Percentiles rank a stretch among this genome's conserved stretches.
Evolutionary conservation across 2,888 invertebrate genomes (phyloP).

Genomic region (Incurvaria masculella): DNA sequence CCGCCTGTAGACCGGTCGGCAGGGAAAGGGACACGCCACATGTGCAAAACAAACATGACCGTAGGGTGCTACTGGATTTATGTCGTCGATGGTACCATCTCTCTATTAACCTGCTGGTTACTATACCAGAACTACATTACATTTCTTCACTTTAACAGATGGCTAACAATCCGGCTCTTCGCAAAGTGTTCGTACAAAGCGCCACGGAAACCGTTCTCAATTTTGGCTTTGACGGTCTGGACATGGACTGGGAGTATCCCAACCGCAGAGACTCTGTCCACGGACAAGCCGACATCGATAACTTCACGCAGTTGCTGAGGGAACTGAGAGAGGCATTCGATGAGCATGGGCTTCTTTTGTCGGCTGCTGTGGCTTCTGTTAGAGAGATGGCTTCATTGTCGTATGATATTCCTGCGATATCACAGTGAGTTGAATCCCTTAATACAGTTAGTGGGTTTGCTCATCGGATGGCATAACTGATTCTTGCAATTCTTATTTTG

Average conservation of each 20-base stretch:
- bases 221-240: slow-evolving; percentile 67
- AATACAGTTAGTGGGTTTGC: too few species aligned
- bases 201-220: slow-evolving; percentile 49
- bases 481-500: too few species aligned
- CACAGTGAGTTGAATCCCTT: slow-evolving; percentile 47
- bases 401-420: slow-evolving; percentile 57
- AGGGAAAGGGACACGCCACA: too few species aligned
- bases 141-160: slow-evolving; percentile 25
- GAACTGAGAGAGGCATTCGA: slow-evolving; percentile 56
- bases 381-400: slow-evolving; percentile 44
- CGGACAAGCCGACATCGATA: slow-evolving; percentile 39
- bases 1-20: too few species aligned
- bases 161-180: slow-evolving; percentile 33
- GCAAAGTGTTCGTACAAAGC: slow-evolving; percentile 56
- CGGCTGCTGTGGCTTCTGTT: slow-evolving; percentile 60
- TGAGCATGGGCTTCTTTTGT: slow-evolving; percentile 46
- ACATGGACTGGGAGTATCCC: slow-evolving; percentile 74
- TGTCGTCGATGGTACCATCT: too few species aligned
- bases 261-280: slow-evolving; percentile 50
- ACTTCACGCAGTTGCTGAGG: slow-evolving; percentile 50
- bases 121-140: slow-evolving; percentile 17
- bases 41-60: too few species aligned
- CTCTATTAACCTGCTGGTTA: too few species aligned
- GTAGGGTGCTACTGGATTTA: too few species aligned
- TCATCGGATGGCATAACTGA: too few species aligned